These are phyloP conservation scores for Onychomys arenicola DNA, from an alignment of 2,797 vertebrate genomes.

Conservation along the genomic window DNA sequence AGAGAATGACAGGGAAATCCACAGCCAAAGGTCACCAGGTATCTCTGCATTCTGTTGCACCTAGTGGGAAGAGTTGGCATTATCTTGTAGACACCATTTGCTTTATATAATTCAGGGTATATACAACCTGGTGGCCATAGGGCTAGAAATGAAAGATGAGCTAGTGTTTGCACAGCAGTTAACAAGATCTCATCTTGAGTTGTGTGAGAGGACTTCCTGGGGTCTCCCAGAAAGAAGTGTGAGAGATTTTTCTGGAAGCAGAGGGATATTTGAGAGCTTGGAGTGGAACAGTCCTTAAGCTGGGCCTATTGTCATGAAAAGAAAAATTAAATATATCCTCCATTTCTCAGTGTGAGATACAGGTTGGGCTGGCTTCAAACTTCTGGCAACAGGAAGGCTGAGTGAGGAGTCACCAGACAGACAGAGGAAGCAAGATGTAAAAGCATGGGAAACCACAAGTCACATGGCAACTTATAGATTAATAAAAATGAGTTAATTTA, in stretches of 20 bases:
- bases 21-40: background rate
- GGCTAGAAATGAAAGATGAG: background rate
- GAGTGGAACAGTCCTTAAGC: background rate
- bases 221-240: background rate
- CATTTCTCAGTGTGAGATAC: background rate
- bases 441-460: too few relatives aligned
- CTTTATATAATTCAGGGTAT: background rate
- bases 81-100: background rate
- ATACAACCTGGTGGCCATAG: background rate
- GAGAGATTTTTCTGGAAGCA: background rate
- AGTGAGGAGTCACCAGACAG: too few relatives aligned
- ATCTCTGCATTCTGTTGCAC: background rate
- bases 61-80: background rate
- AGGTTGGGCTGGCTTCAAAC: background rate
- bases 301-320: background rate
- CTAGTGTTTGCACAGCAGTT: background rate
- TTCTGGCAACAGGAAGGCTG: too few relatives aligned
- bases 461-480: too few relatives aligned
- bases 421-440: too few relatives aligned
- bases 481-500: too few relatives aligned
- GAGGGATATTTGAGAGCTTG: background rate
- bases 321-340: background rate
- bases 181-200: background rate
- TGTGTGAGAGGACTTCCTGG: background rate
- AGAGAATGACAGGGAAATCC: background rate